Base-by-base conservation (phyloP, 2,113 vertebrate species). In the Polypterus bichir region DNA sequence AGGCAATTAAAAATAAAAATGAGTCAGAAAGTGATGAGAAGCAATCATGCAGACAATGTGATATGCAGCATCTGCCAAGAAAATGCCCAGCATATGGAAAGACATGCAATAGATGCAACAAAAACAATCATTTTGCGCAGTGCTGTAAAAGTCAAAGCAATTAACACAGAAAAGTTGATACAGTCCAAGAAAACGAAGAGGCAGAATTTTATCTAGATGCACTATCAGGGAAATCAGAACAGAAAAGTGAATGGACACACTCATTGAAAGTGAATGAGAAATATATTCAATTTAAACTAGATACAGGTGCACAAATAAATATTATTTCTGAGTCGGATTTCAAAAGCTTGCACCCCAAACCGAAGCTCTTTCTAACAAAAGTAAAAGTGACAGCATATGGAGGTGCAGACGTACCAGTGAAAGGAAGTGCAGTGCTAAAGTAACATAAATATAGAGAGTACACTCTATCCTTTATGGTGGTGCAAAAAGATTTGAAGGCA, bases 71-170 rank as follows among this genome's bases (percentile, higher is more conserved):
- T 27, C 48, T 9, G 3, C 62, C 49, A n/a, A 55, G 49, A 45
- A 7, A 49, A 53, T 72, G 68, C 59, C 65, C 65, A 44, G 63
- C 63, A 45, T 69, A 54, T 55, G 65, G 67, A 1, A 63, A 69
- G 59, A 62, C 4, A 1, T 65, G 60, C 10, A 68, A 67, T 5
- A 63, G 46, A 3, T 65, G 65, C 44, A 46, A 45, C 6, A 64
- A 65, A 47, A 57, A 53, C 3, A 59, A 69, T 7, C 57, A 62
- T 64, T 71, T 57, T 57, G 4, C 52, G 3, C 57, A 44, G 5
- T 67, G 59, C 52, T 57, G 56, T 57, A 57, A 57, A 4, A 45
- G 27, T 2, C 56, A 57, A 57, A 27, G 27, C 27, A 3, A 6
- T 9, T 4, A 49, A 63, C 11, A 60, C 62, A 67, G 9, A 46